Evolutionary conservation across 2,888 invertebrate genomes (phyloP), one percentile per base, ranked within the genome.

Genomic region (Orgyia antiqua): DNA sequence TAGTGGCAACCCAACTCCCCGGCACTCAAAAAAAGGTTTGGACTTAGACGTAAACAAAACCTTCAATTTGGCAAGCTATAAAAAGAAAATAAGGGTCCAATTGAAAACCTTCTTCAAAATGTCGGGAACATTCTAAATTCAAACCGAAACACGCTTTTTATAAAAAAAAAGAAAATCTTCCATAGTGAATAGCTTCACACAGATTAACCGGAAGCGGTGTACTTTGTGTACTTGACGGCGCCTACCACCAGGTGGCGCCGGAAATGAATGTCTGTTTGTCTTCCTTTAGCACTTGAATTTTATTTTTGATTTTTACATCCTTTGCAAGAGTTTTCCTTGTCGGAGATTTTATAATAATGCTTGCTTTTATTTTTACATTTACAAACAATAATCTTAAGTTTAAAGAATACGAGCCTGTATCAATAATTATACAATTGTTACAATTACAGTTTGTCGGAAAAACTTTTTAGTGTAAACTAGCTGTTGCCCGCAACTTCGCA

Each of bases 231-330:
- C 55, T 45, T 57, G 66, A 61, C 65, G 60, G 56, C 34, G 37
- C 51, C 51, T 33, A 45, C 45, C 40, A 47, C 48, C 36, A 51
- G 51, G 48, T 54, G 51, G 52, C 45, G 40, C 52, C 68, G 71
- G 71, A 72, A 68, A 72, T 72, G 66, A 66, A 65, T 58, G 66
- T 68, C 71, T 69, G 71, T 68, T 68, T 64, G 62, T 68, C 65
- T 68, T 69, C 67, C 67, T 59, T 47, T 52, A 60, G 53, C 58
- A 54, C 58, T 54, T 52, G 59, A 63, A 61, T 58, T 64, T 33
- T 31, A 49, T 39, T 40, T 51, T 29, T 13, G 7, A 41, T 33
- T n/a, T n/a, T n/a, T n/a, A n/a, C n/a, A n/a, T 27, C 13, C 26
- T 38, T 50, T 45, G 21, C 35, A 19, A 33, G 6, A 27, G 21